Base-by-base conservation (phyloP, 2,113 vertebrate species). In the Pseudorasbora parva region DNA sequence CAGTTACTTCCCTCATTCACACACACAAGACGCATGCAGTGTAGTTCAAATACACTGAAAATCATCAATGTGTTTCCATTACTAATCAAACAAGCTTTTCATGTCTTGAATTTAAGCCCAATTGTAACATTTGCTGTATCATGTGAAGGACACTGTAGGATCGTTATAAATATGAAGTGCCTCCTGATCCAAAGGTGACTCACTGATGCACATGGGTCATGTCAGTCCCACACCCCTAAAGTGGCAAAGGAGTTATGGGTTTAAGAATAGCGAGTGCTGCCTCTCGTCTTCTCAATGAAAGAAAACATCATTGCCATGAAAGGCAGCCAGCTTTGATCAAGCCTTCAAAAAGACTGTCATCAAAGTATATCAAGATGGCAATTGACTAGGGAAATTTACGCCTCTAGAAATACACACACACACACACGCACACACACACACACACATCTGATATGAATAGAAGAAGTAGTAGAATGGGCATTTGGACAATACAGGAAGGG, bases 261-360 rank as follows among this genome's bases (percentile, higher is more conserved):
- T 75, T 66, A 82, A 45, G 33, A 72, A 37, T 21, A n/a, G 37
- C 33, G 17, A 60, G 80, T 57, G 27, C 75, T 93, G 91, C 93
- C 88, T 88, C 78, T 86, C 57, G 41, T 84, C 87, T 90, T 89
- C 89, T 86, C 88, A 86, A 81, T 89, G 88, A 92, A 89, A 89
- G 89, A 89, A 92, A 93, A 92, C 91, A 92, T 90, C 83, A 89
- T 41, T 37, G 66, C 69, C 82, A 82, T 87, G 84, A 90, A 87
- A 89, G 85, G 45, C 74, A 2, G 54, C 19, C 30, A 10, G 25
- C 84, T 91, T 91, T 89, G 88, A 89, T 91, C 87, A 84, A 79
- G 62, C 85, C 82, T 89, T 88, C 90, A 89, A 90, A 87, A 77
- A 81, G 79, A 82, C 86, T 84, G 76, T 85, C 86, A 88, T 89